Conservation (phyloP, 1,140 invertebrate genomes). For the Tetranychus urticae region DNA sequence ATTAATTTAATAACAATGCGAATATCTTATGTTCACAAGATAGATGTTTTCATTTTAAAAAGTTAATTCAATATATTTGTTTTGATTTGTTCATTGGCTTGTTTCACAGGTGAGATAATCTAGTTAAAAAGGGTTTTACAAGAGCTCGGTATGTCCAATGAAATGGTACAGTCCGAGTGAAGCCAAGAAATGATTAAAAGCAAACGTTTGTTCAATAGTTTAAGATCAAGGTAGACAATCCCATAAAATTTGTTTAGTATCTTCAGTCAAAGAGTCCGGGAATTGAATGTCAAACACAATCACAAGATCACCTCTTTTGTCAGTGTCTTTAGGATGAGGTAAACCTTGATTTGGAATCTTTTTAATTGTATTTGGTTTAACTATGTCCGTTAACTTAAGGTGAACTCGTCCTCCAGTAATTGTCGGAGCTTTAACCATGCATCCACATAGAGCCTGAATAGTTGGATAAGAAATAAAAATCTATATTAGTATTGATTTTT, state of each 20-base stretch:
- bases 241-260: slow-evolving; percentile 63
- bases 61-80: too few species aligned
- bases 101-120: too few species aligned
- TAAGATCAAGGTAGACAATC: slow-evolving; percentile 44
- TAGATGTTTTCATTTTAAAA: too few species aligned
- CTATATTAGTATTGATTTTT: too few species aligned
- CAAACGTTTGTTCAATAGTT: too few species aligned
- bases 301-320: slow-evolving; percentile 70
- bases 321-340: slow-evolving; percentile 79
- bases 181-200: too few species aligned
- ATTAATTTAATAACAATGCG: too few species aligned
- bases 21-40: too few species aligned
- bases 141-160: too few species aligned
- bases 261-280: slow-evolving; percentile 56
- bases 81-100: too few species aligned
- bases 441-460: slow-evolving; percentile 51
- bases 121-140: too few species aligned
- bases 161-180: too few species aligned
- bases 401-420: slow-evolving; percentile 59
- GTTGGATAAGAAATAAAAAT: background rate
- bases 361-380: slow-evolving; percentile 74
- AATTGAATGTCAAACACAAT: slow-evolving; percentile 93
- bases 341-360: slow-evolving; percentile 76
- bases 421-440: slow-evolving; percentile 69
- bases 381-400: slow-evolving; percentile 41